Conservation (phyloP, 2,113 vertebrate genomes). For the Cyanistes caeruleus region DNA sequence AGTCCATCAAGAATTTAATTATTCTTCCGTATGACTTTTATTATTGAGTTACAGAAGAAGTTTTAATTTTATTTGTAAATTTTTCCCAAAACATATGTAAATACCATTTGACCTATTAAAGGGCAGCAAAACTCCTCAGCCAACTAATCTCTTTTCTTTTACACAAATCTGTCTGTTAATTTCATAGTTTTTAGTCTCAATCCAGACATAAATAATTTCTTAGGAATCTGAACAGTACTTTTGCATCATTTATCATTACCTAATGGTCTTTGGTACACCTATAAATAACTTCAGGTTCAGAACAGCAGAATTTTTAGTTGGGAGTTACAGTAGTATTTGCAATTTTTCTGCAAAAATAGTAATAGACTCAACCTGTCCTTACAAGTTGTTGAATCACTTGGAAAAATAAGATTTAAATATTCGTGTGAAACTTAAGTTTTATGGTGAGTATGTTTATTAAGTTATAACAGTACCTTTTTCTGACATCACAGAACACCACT, state of each 20-base stretch:
- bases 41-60: neutral
- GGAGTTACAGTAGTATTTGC: neutral
- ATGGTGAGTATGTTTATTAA: neutral
- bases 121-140: neutral
- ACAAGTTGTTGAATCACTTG: neutral
- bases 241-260: neutral
- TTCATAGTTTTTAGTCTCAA: neutral
- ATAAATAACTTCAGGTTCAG: neutral
- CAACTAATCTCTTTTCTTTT: neutral
- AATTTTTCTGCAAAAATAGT: neutral
- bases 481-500: neutral
- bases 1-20: neutral
- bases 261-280: neutral
- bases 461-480: neutral
- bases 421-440: neutral
- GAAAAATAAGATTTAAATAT: neutral
- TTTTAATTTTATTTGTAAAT: neutral
- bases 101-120: neutral
- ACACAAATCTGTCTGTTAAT: neutral
- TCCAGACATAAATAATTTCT: neutral
- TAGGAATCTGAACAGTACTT: neutral
- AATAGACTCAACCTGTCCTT: neutral
- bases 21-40: neutral
- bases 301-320: neutral
- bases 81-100: neutral